Conservation (phyloP, 2,113 vertebrate species). For the Bubalus kerabau region DNA sequence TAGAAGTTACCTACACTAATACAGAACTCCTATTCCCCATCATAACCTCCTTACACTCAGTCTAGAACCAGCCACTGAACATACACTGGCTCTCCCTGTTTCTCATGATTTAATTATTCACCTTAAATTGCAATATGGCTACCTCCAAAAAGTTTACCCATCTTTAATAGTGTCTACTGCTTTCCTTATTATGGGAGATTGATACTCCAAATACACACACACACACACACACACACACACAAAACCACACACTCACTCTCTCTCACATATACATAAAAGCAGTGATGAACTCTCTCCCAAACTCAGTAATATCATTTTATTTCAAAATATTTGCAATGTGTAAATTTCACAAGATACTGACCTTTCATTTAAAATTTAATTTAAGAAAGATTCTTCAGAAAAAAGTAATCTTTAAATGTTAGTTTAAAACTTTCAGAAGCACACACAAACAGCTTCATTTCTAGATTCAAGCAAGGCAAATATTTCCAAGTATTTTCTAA, state of each 20-base stretch:
- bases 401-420: background rate
- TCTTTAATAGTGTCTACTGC: background rate
- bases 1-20: background rate
- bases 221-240: background rate
- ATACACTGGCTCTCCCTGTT: background rate
- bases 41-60: background rate
- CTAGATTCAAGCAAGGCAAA: background rate
- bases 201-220: background rate
- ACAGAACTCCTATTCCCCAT: background rate
- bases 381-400: background rate
- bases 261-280: background rate
- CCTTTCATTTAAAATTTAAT: constrained; percentile 37
- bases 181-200: background rate
- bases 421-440: constrained; percentile 25
- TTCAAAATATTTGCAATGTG: constrained; percentile 16
- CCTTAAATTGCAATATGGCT: background rate
- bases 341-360: background rate
- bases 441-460: constrained; percentile 9
- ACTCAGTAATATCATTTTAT: background rate
- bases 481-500: constrained; percentile 27
- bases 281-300: background rate
- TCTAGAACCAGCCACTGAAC: background rate
- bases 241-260: background rate
- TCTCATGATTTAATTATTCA: background rate
- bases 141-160: background rate